Evolutionary conservation across 2,113 vertebrate species (phyloP).

Genomic region (Ceuthmochares aereus): DNA sequence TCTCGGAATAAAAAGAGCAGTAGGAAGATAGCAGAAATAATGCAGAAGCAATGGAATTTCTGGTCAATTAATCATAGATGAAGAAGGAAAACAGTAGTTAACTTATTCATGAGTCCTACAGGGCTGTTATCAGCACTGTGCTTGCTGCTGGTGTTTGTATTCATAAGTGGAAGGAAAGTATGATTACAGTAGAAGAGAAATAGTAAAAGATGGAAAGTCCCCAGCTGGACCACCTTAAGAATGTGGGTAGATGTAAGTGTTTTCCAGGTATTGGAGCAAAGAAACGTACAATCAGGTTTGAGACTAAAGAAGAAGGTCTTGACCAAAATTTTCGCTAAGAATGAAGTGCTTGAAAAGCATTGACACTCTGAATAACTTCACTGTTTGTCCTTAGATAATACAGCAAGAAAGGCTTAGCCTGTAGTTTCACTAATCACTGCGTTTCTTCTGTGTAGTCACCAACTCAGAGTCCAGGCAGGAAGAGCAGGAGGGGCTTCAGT

Average conservation of each 20-base stretch:
- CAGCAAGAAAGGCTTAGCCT: not conserved
- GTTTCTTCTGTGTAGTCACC: not conserved
- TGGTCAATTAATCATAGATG: not conserved
- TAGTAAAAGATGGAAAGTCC: not conserved
- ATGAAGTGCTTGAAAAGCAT: not conserved
- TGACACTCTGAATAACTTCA: not conserved
- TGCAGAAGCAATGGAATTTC: not conserved
- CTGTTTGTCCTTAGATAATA: not conserved
- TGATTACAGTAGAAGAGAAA: not conserved
- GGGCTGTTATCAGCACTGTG: not conserved
- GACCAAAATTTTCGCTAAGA: not conserved
- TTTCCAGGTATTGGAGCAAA: not conserved
- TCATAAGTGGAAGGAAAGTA: not conserved
- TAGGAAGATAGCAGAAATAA: not conserved
- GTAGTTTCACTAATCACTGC: not conserved
- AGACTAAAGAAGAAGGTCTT: not conserved
- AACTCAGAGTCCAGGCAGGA: not conserved
- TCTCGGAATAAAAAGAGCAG: not conserved
- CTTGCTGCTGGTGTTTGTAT: not conserved
- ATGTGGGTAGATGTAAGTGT: not conserved
- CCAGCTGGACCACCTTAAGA: not conserved
- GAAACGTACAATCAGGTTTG: not conserved
- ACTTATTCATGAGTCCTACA: not conserved
- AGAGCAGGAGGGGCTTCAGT: not conserved
- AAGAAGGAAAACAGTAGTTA: not conserved